These are phyloP conservation scores for Pseudococcus longispinus DNA, from an alignment of 2,888 invertebrate species.

Conservation along the genomic window DNA sequence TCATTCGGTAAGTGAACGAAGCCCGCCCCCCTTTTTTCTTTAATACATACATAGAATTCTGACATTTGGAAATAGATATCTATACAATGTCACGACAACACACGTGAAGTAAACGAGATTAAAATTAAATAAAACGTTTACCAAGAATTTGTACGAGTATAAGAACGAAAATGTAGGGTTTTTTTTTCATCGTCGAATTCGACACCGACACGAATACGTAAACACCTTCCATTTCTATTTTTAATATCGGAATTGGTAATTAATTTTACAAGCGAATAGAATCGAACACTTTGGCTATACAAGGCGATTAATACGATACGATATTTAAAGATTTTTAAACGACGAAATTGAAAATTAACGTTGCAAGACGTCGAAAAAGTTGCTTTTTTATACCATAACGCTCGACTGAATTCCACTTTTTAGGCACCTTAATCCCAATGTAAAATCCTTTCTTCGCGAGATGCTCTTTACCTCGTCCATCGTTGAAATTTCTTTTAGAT, in stretches of 20 bases:
- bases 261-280: background rate
- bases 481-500: background rate
- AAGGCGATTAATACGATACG: background rate
- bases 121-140: conserved; percentile 1
- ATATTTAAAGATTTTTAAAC: background rate
- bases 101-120: background rate
- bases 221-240: background rate
- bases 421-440: background rate
- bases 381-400: background rate
- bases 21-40: background rate
- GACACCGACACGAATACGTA: background rate
- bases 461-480: background rate
- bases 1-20: background rate
- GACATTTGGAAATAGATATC: background rate
- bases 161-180: background rate
- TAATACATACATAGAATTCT: background rate
- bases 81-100: background rate
- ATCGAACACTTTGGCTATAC: background rate
- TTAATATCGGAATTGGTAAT: background rate
- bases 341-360: background rate
- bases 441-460: background rate
- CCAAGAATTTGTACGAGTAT: background rate
- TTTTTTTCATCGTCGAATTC: background rate
- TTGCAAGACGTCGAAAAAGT: background rate
- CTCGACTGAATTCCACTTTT: background rate